Base-by-base conservation (phyloP, 2,888 invertebrate genomes). In the Cryptophagus acutangulus region DNA sequence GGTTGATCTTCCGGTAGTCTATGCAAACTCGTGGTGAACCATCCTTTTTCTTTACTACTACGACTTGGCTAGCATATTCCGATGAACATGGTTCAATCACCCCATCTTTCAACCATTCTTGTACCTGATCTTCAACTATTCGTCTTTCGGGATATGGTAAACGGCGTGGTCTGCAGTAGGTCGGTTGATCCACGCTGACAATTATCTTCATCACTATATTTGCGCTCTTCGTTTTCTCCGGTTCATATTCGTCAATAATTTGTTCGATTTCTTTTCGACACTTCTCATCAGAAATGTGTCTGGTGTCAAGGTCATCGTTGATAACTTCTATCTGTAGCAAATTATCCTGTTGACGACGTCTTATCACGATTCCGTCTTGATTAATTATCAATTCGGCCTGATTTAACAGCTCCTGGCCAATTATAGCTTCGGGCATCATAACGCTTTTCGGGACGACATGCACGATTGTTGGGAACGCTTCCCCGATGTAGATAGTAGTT, bases 51-150 rank as follows among this genome's bases (percentile, higher is more conserved):
- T 46, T 48, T 2, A 48, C 48, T 1, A 55, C 26, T 1, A 55
- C 54, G 5, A 57, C 43, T 5, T 45, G 51, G 25, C 48, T 46
- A 8, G 55, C 52, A 34, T 38, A 57, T 13, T 56, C 50, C 1
- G 58, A 57, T 17, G 36, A 35, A 38, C 55, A 49, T 29, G 50
- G 47, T 30, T 45, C 42, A 10, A 58, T 45, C 15, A 56, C 45
- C 1, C 45, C 48, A 5, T 51, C 47, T 8, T 48, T 34, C 12
- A 45, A 41, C 43, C 35, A 57, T 45, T 43, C 34, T 26, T 45
- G 37, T 17, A 52, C 38, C 25, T 51, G 45, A 26, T 29, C 34
- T 5, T 49, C 42, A 16, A 57, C 47, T 39, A 45, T 40, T 16
- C 39, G 34, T 33, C 38, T 38, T 42, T 57, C 51, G 3, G 38